These are phyloP conservation scores for Zaprionus ghesquierei DNA, from an alignment of 1,140 invertebrate species.

Conservation along the genomic window DNA sequence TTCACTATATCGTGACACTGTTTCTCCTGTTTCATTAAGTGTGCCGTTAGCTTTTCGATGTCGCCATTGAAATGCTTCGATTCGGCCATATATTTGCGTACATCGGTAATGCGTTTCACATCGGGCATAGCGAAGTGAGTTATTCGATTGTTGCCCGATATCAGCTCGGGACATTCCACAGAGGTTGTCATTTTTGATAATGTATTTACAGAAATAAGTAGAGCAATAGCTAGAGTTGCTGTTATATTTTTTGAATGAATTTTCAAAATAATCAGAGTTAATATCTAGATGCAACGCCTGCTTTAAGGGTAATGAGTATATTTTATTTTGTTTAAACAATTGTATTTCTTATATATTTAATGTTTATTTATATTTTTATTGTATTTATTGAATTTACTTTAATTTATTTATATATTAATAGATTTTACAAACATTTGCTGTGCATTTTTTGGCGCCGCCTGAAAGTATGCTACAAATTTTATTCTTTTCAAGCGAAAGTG, in stretches of 20 bases:
- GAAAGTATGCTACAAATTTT: neutral
- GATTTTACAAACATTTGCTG: neutral
- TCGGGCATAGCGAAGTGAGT: conserved; percentile 25
- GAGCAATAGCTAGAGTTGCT: neutral
- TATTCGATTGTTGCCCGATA: neutral
- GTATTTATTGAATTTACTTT: neutral
- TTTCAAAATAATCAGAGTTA: too few species aligned
- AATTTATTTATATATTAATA: neutral
- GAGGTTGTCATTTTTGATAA: conserved; percentile 14
- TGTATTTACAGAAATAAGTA: neutral
- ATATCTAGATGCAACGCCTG: neutral
- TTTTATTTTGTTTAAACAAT: too few species aligned
- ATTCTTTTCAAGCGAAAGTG: neutral
- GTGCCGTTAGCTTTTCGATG: conserved; percentile 15
- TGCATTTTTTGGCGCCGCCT: neutral
- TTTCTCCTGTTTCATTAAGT: conserved; percentile 10
- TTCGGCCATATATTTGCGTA: conserved; percentile 29
- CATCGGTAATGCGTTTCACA: conserved; percentile 26
- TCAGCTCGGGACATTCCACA: conserved; percentile 4
- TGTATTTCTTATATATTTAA: too few species aligned
- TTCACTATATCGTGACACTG: conserved; percentile 28
- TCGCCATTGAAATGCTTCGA: conserved; percentile 16
- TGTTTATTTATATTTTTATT: neutral
- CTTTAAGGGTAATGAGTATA: too few species aligned
- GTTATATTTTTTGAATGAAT: too few species aligned